These are phyloP conservation scores for Sipunculus nudus DNA, from an alignment of 2,888 invertebrate species.

Conservation along the genomic window DNA sequence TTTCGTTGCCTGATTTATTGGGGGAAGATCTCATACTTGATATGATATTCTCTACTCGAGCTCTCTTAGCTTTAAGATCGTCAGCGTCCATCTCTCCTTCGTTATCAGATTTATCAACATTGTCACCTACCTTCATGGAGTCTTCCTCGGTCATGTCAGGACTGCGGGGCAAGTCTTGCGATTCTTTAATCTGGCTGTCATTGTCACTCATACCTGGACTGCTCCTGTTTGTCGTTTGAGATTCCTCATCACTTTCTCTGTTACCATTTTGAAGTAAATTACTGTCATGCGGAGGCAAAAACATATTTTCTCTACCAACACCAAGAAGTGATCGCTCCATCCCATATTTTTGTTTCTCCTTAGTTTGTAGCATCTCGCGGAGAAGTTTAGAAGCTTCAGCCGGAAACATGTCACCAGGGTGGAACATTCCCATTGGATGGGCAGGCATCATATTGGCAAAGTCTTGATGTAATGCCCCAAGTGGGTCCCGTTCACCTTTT, in stretches of 20 bases:
- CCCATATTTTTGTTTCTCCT: conserved; percentile 85
- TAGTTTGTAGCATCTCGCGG: conserved; percentile 87
- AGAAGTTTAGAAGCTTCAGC: conserved; percentile 75
- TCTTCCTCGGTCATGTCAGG: conserved; percentile 13
- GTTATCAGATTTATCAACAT: not conserved
- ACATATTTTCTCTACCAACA: not conserved
- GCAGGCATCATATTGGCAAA: no score
- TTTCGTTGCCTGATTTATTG: conserved; percentile 25
- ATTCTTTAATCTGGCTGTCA: not conserved
- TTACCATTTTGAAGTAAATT: no score
- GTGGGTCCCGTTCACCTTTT: no score
- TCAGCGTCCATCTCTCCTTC: conserved; percentile 25
- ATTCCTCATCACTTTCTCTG: conserved; percentile 2
- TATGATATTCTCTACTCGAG: conserved; percentile 93
- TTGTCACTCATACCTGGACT: not conserved
- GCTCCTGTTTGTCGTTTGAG: no score
- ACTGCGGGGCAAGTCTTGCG: no score
- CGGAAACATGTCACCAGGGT: conserved; percentile 27
- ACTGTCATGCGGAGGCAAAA: no score
- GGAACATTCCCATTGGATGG: no score
- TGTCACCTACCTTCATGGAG: conserved; percentile 5
- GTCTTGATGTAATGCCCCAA: no score
- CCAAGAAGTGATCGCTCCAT: not conserved
- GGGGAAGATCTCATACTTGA: conserved; percentile 81
- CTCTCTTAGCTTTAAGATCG: conserved; percentile 77